These are phyloP conservation scores for Heliconius nattereri DNA, from an alignment of 1,140 invertebrate species.

Conservation along the genomic window DNA sequence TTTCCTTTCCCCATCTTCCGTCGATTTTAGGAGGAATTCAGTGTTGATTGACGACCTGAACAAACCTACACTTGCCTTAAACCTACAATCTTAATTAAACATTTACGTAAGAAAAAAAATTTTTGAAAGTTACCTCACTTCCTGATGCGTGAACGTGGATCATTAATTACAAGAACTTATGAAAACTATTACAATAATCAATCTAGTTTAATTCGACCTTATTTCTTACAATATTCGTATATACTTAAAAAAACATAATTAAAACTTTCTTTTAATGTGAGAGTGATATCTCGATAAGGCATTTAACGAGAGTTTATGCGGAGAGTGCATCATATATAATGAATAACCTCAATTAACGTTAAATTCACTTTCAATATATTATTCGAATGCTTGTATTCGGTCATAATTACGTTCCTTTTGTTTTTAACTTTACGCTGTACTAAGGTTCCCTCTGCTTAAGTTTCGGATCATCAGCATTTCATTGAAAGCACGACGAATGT, in stretches of 20 bases:
- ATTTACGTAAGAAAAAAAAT: background rate
- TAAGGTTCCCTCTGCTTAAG: too few relatives aligned
- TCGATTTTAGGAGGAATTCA: too few relatives aligned
- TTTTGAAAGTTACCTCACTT: conserved; percentile 1
- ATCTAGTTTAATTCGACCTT: conserved; percentile 6
- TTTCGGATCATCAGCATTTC: too few relatives aligned
- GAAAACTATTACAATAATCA: background rate
- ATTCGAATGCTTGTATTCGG: conserved; percentile 16
- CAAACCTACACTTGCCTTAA: too few relatives aligned
- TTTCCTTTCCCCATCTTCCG: too few relatives aligned
- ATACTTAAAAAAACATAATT: conserved; percentile 5
- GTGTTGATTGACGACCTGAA: too few relatives aligned
- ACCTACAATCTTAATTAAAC: too few relatives aligned
- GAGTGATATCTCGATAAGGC: conserved; percentile 23
- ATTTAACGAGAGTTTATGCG: background rate
- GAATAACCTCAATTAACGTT: conserved; percentile 17
- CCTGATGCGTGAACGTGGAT: conserved; percentile 9
- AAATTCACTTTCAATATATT: conserved; percentile 37
- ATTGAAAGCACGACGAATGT: too few relatives aligned
- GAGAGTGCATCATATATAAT: conserved; percentile 24
- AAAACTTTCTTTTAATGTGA: conserved; percentile 24
- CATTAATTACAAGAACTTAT: conserved; percentile 5
- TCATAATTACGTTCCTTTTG: background rate
- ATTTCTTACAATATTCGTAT: background rate
- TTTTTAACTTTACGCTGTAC: too few relatives aligned